A percentile compares a stretch with the other conserved stretches of the same genome.
These are phyloP conservation scores for Vulpes vulpes DNA, from an alignment of 2,113 vertebrate species.

Conservation along the genomic window DNA sequence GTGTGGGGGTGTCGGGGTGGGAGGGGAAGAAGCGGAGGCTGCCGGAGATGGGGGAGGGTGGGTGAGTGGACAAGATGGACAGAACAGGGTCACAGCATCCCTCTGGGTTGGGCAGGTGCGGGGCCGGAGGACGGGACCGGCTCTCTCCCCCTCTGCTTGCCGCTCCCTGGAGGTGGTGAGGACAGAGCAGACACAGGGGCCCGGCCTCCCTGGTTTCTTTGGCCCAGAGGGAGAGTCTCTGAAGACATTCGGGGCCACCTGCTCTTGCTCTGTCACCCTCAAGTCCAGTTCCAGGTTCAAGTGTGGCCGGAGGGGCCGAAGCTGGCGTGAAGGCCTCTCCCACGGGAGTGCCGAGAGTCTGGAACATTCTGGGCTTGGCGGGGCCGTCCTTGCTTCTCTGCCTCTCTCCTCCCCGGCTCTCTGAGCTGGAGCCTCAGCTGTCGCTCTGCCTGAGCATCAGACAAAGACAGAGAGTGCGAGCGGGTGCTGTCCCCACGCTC, in stretches of 20 bases:
- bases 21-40: not conserved
- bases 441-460: too few relatives aligned
- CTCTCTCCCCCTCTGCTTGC: not conserved
- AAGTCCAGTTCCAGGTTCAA: rapidly evolving
- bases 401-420: not conserved
- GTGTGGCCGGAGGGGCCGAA: rapidly evolving
- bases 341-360: not conserved
- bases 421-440: not conserved
- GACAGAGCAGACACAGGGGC: rapidly evolving
- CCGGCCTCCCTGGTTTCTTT: not conserved
- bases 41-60: not conserved
- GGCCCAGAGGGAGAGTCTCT: too few relatives aligned
- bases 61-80: not conserved
- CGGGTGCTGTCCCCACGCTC: rapidly evolving
- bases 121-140: rapidly evolving
- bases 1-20: not conserved
- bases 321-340: rapidly evolving
- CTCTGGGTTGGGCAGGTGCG: not conserved
- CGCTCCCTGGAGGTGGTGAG: rapidly evolving
- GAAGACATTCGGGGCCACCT: rapidly evolving
- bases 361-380: not conserved
- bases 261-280: rapidly evolving
- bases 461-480: rapidly evolving
- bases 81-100: rapidly evolving
- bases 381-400: too few relatives aligned